phyloP scores from a whole-genome alignment of 35 echinoderm and acorn worm species.

The Hemicentrotus pulcherrimus region DNA sequence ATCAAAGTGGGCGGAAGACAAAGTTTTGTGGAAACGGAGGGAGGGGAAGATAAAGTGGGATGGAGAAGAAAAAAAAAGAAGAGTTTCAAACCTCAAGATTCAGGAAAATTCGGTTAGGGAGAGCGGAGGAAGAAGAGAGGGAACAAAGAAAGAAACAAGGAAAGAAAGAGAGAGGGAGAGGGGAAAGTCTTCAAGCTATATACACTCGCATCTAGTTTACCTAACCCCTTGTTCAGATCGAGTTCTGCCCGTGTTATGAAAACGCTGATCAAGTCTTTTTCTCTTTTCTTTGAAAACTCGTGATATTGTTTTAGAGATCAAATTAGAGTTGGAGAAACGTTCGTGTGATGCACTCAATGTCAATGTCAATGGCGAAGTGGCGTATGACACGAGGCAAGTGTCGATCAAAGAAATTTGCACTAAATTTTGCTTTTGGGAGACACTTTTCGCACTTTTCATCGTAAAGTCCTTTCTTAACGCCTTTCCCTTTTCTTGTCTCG shows the following conservation, averaged over 20 bases:
- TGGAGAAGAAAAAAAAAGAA: background rate
- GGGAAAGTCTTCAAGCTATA: background rate
- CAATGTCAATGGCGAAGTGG: background rate
- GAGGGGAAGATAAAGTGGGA: too few species aligned
- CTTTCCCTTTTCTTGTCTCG: too few species aligned
- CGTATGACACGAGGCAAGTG: constrained; percentile 1
- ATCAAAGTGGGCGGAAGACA: too few species aligned
- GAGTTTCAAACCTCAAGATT: too few species aligned
- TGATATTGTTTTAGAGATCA: constrained; percentile 20
- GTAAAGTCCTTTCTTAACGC: too few species aligned
- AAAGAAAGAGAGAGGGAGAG: too few species aligned
- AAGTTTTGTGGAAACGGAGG: too few species aligned
- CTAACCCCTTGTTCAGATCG: background rate
- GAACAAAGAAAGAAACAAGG: too few species aligned
- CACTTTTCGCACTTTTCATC: too few species aligned
- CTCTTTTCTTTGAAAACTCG: background rate
- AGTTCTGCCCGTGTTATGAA: background rate
- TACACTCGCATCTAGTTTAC: background rate
- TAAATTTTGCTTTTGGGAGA: background rate
- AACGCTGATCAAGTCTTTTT: background rate
- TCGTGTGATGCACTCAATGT: background rate
- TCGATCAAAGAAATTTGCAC: background rate
- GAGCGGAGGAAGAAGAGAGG: too few species aligned
- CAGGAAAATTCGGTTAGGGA: too few species aligned
- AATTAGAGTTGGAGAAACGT: background rate